These are phyloP conservation scores for Pristionchus arcanus DNA, from an alignment of 2,888 invertebrate genomes.

Conservation along the genomic window DNA sequence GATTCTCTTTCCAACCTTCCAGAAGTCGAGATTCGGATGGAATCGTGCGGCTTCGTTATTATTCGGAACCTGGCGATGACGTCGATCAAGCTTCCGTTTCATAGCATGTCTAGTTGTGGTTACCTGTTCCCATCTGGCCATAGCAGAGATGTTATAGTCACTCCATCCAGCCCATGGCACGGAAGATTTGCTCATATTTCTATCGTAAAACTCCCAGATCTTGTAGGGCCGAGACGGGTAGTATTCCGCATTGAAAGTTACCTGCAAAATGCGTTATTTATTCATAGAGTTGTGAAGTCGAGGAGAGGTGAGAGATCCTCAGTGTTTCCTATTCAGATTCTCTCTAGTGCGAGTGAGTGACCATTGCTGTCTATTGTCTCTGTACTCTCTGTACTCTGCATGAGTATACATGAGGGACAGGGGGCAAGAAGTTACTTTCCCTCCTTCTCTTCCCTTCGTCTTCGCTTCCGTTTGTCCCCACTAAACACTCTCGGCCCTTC, in stretches of 20 bases:
- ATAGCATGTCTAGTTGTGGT: background rate
- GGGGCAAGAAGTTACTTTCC: conserved; percentile 44
- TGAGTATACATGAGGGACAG: conserved; percentile 19
- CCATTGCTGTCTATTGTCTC: conserved; percentile 32
- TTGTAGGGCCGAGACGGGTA: conserved; percentile 78
- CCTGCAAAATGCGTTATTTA: conserved; percentile 61
- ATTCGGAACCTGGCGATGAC: conserved; percentile 62
- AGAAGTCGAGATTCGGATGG: conserved; percentile 79
- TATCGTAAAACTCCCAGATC: conserved; percentile 79
- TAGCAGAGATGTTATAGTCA: conserved; percentile 78
- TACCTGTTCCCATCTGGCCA: conserved; percentile 76
- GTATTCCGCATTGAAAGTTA: conserved; percentile 78
- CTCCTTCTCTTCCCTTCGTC: background rate
- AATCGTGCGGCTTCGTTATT: conserved; percentile 73
- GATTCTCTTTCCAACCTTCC: conserved; percentile 75
- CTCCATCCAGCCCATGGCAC: conserved; percentile 78
- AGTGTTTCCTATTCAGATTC: background rate
- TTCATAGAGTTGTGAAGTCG: background rate
- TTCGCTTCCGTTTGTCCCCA: conserved; percentile 2
- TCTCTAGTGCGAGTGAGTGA: background rate
- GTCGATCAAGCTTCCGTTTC: background rate
- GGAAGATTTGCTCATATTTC: conserved; percentile 74
- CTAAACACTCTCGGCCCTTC: conserved; percentile 45
- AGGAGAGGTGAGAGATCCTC: background rate
- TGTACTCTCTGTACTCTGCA: conserved; percentile 10